Base-by-base conservation (phyloP, 2,888 invertebrate species). In the Macrosoma leucophasiata region DNA sequence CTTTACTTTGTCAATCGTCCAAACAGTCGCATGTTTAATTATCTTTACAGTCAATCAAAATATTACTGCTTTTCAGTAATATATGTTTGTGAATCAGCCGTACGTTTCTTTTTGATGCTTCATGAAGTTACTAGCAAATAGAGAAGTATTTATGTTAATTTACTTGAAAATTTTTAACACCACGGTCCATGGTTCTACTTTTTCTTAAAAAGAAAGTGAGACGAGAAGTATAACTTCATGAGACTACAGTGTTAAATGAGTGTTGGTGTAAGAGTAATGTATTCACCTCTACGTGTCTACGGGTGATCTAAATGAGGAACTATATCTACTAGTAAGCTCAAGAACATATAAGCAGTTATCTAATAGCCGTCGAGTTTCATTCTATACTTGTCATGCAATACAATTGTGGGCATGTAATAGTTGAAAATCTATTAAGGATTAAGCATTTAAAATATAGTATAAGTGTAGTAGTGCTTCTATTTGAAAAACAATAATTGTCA, bases 71-170 rank as follows among this genome's bases (percentile, higher is more conserved):
- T n/a, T n/a, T n/a, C n/a, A n/a, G n/a, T n/a, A n/a, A n/a, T n/a
- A n/a, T n/a, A n/a, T n/a, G n/a, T 9, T n/a, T 13, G 32, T 50
- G 49, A 52, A 50, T 56, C 55, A 46, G 52, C 52, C 55, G 54
- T 44, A 48, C 43, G 43, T 42, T 32, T 37, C 9, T 8, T 1
- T n/a, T 20, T 35, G 38, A 29, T n/a, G n/a, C 33, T 56, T 45
- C 44, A 42, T 53, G 57, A 57, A 55, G 50, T 44, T 37, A 34
- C 31, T 22, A 6, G 14, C 29, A 7, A 18, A 20, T n/a, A n/a
- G n/a, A n/a, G n/a, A n/a, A n/a, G n/a, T n/a, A n/a, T n/a, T n/a
- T 19, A 19, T 31, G 24, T 13, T 23, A 23, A 4, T 10, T 28
- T n/a, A 10, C 13, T 24, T 33, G 13, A 9, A 17, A 30, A n/a